phyloP scores from a whole-genome alignment of 2,797 vertebrate species.

The Halcyon chelicuti region DNA sequence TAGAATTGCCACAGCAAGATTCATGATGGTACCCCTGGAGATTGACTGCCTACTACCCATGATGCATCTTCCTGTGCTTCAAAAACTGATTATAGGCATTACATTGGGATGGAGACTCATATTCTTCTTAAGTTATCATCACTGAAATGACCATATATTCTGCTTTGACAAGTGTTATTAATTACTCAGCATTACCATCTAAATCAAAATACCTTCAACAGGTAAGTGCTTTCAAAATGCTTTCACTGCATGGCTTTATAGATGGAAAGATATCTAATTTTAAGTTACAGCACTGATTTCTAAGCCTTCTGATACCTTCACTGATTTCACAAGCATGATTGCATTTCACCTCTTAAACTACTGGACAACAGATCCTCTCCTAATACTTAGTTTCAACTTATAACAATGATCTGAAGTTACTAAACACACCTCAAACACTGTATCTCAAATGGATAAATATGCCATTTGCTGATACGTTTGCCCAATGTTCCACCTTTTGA shows the following conservation, averaged over 20 bases:
- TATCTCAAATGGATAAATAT: neutral
- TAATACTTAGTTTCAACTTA: neutral
- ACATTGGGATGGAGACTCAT: neutral
- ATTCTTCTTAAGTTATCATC: neutral
- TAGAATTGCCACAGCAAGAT: neutral
- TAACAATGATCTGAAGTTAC: neutral
- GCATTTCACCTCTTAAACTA: neutral
- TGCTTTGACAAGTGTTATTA: neutral
- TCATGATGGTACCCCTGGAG: neutral
- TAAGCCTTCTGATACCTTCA: neutral
- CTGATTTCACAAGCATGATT: neutral
- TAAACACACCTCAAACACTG: neutral
- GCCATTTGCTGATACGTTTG: neutral
- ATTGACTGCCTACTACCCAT: neutral
- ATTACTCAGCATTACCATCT: neutral
- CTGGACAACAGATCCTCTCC: neutral
- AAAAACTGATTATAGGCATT: neutral
- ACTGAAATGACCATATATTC: neutral
- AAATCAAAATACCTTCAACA: neutral
- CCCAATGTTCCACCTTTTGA: neutral
- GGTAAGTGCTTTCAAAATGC: neutral
- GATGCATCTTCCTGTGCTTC: neutral
- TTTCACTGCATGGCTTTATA: neutral
- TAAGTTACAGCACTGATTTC: neutral
- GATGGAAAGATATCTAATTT: neutral